Percentiles rank a stretch among this genome's conserved stretches.
Conservation (phyloP, 2,888 invertebrate genomes). For the Cataglyphis livida region DNA sequence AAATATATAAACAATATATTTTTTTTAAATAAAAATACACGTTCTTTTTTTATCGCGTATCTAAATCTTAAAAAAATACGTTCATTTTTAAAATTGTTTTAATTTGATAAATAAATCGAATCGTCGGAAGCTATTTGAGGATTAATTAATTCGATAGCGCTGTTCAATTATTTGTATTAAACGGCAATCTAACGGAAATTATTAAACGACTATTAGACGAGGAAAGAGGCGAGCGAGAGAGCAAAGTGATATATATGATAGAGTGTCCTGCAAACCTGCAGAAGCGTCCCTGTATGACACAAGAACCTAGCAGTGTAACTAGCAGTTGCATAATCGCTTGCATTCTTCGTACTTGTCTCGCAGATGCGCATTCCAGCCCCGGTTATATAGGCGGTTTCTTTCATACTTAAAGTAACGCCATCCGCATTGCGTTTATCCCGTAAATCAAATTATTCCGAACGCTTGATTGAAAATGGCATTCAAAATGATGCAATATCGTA, state of each 20-base stretch:
- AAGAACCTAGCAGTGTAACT: constrained; percentile 76
- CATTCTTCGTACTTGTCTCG: constrained; percentile 69
- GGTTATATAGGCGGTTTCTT: constrained; percentile 27
- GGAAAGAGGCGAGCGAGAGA: neutral
- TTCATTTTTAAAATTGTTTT: neutral
- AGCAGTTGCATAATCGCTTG: constrained; percentile 77
- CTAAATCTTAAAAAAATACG: neutral
- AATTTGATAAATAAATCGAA: neutral
- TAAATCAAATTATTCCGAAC: neutral
- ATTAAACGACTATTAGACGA: neutral
- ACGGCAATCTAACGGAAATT: constrained; percentile 4
- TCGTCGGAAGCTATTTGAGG: neutral
- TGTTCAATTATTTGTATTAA: neutral
- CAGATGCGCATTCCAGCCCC: constrained; percentile 44
- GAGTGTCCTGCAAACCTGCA: constrained; percentile 14
- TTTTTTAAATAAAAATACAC: neutral
- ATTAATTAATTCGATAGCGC: neutral
- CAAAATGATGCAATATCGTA: neutral
- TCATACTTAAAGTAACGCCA: neutral
- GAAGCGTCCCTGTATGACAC: constrained; percentile 73
- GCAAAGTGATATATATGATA: constrained; percentile 46
- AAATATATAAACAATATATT: neutral
- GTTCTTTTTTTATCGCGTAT: too few species aligned
- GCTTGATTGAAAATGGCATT: neutral
- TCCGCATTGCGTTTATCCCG: neutral